Conservation (phyloP, 2,888 invertebrate species). For the Cheiracanthium punctorium region DNA sequence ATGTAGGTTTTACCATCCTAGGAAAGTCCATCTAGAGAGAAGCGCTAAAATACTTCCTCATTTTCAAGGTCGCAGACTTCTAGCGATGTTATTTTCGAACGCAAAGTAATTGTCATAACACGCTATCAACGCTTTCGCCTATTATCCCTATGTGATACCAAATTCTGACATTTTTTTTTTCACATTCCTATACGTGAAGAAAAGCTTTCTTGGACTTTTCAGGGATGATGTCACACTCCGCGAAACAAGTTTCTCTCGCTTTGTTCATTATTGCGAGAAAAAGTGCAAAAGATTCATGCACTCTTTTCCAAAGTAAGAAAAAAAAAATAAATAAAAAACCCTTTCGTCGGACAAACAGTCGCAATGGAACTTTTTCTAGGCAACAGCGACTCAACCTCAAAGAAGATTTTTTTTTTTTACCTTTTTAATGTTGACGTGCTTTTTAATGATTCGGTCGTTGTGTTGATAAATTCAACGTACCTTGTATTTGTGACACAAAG, state of each 20-base stretch:
- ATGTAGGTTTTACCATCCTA: constrained; percentile 52
- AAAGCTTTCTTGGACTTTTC: constrained; percentile 34
- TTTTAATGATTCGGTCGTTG: too few species aligned
- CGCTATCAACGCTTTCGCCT: constrained; percentile 27
- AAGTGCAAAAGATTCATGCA: constrained; percentile 40
- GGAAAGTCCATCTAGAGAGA: constrained; percentile 53
- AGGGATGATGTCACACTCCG: constrained; percentile 35
- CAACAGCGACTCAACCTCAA: too few species aligned
- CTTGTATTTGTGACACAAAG: too few species aligned
- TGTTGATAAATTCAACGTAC: too few species aligned
- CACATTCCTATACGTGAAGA: constrained; percentile 12
- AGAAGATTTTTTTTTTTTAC: too few species aligned
- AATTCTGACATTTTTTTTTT: constrained; percentile 31
- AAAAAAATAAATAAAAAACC: constrained; percentile 48
- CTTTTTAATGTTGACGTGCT: too few species aligned
- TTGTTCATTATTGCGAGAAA: constrained; percentile 27
- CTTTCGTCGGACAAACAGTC: constrained; percentile 20
- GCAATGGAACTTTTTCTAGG: too few species aligned
- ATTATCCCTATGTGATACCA: constrained; percentile 2
- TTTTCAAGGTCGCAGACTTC: constrained; percentile 50
- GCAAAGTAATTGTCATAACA: constrained; percentile 27
- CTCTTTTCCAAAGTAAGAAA: constrained; percentile 27
- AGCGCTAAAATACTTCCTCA: constrained; percentile 58
- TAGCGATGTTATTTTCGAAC: constrained; percentile 32
- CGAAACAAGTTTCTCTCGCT: constrained; percentile 9